Evolutionary conservation across 2,888 invertebrate genomes (phyloP).

Genomic region (Acrocyrtus sp.): DNA sequence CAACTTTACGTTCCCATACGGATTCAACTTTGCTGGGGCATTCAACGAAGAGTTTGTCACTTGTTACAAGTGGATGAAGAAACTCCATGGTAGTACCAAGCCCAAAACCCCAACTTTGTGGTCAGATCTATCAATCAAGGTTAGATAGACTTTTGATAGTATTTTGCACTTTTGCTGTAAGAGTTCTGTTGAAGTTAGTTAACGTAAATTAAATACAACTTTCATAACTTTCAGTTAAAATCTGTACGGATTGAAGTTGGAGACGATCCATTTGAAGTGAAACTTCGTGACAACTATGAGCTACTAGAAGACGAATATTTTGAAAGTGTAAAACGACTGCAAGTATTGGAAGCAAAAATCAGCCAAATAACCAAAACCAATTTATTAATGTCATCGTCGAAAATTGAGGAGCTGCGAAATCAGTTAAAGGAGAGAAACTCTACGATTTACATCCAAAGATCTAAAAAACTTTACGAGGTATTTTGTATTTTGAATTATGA

Average conservation of each 20-base stretch:
- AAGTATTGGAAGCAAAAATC: conserved; percentile 88
- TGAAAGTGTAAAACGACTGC: conserved; percentile 89
- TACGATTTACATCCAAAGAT: conserved; percentile 94
- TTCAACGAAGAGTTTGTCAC: conserved; percentile 91
- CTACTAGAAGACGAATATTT: conserved; percentile 94
- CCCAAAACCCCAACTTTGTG: conserved; percentile 77
- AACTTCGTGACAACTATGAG: conserved; percentile 94
- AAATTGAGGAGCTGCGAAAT: conserved; percentile 88
- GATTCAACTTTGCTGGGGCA: conserved; percentile 87
- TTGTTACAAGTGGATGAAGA: conserved; percentile 92
- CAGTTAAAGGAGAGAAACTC: conserved; percentile 90
- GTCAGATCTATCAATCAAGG: conserved; percentile 88
- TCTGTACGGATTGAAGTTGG: conserved; percentile 91
- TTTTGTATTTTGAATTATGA: neutral
- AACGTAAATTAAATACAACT: too few relatives aligned
- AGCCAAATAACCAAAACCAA: conserved; percentile 84
- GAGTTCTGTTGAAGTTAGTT: too few relatives aligned
- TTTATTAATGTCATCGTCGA: conserved; percentile 83
- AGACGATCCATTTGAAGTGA: conserved; percentile 98
- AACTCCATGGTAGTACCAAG: conserved; percentile 78
- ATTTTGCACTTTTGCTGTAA: too few relatives aligned
- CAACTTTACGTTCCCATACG: conserved; percentile 77
- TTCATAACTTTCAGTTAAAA: conserved; percentile 75
- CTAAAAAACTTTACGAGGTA: conserved; percentile 76
- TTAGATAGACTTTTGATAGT: too few relatives aligned